phyloP scores from a whole-genome alignment of 64 coral and sea anemone genomes.

The Cladopsammia gracilis region DNA sequence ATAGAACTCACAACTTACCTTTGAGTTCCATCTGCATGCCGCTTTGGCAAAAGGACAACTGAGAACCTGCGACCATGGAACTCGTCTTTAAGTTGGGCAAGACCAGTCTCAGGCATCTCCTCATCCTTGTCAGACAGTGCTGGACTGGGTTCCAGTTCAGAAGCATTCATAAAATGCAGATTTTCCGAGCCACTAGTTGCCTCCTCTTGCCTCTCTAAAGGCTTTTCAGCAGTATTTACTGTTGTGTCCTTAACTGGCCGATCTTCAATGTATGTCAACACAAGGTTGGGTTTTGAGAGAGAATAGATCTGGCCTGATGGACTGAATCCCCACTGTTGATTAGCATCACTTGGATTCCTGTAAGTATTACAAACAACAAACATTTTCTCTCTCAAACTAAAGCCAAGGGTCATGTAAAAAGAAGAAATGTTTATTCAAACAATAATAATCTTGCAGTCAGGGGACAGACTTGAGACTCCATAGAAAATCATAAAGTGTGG shows the following conservation, averaged over 20 bases:
- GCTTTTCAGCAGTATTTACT: neutral
- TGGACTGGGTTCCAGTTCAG: neutral
- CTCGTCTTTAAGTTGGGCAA: constrained; percentile 60
- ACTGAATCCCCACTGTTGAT: constrained; percentile 93
- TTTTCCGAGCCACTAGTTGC: neutral
- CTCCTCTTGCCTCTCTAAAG: neutral
- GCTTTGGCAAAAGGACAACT: constrained; percentile 60
- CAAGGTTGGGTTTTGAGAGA: constrained; percentile 71
- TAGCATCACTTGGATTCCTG: constrained; percentile 65
- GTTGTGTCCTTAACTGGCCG: constrained; percentile 23
- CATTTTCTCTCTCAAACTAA: neutral
- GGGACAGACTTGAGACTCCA: no score
- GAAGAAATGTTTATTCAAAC: no score
- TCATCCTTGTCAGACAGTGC: neutral
- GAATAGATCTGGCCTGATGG: constrained; percentile 92
- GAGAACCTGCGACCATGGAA: constrained; percentile 54
- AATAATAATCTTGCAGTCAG: no score
- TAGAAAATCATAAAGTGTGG: no score
- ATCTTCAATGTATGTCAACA: constrained; percentile 82
- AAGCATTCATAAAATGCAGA: constrained; percentile 22
- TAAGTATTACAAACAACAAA: neutral
- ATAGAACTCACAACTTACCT: constrained; percentile 31
- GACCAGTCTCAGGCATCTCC: constrained; percentile 26
- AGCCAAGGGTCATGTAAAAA: no score
- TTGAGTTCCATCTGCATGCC: constrained; percentile 63